Evolutionary conservation across 2,797 vertebrate species (phyloP).

Genomic region (Glossophaga mutica): DNA sequence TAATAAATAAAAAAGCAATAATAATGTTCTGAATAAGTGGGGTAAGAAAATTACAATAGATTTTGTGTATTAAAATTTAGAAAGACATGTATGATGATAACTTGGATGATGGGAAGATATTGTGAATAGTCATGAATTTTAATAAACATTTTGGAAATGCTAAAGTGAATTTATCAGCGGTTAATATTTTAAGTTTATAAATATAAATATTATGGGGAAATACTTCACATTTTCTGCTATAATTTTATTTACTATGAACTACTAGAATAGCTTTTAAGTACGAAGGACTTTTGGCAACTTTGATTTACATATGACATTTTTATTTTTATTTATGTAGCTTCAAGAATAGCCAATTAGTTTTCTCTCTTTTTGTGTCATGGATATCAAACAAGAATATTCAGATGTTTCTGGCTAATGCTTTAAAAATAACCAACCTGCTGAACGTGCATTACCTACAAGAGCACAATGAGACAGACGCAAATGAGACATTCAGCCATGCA

Average conservation of each 20-base stretch:
- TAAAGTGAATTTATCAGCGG: not conserved
- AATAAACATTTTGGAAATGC: not conserved
- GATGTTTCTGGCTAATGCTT: not conserved
- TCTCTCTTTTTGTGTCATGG: not conserved
- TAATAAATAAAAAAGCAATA: not conserved
- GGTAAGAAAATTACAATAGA: not conserved
- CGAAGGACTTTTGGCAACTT: not conserved
- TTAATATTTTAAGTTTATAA: not conserved
- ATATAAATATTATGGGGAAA: not conserved
- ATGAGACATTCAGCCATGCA: not conserved
- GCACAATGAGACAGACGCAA: not conserved
- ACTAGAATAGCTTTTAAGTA: slow-evolving; percentile 7
- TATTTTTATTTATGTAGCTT: not conserved
- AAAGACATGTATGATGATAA: not conserved
- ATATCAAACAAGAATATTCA: not conserved
- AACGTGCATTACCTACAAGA: not conserved
- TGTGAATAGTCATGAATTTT: not conserved
- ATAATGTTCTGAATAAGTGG: not conserved
- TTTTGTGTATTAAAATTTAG: not conserved
- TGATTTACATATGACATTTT: not conserved
- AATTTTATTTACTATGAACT: not conserved
- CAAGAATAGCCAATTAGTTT: not conserved
- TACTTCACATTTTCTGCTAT: not conserved
- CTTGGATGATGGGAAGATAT: not conserved
- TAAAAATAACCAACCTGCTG: not conserved